These are phyloP conservation scores for Ovis canadensis DNA, from an alignment of 2,113 vertebrate species.

Conservation along the genomic window DNA sequence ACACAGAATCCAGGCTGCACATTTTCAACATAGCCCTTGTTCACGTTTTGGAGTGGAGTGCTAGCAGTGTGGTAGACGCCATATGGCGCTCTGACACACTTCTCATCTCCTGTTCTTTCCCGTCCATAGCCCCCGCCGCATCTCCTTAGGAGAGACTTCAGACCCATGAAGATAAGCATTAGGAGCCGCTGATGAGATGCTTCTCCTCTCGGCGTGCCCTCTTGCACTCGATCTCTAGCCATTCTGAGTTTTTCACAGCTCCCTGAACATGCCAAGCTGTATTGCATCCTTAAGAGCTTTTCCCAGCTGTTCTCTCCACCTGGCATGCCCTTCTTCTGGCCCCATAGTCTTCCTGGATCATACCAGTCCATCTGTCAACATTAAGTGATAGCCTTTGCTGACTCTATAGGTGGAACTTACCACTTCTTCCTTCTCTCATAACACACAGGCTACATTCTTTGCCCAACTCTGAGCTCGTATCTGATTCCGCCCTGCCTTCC, in stretches of 20 bases:
- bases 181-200: neutral
- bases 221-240: neutral
- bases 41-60: neutral
- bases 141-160: neutral
- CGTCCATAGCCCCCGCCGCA: neutral
- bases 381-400: neutral
- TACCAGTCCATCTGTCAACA: neutral
- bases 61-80: neutral
- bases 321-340: neutral
- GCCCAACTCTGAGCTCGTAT: neutral
- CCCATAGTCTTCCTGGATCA: neutral
- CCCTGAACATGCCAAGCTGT: neutral
- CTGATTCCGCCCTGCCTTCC: neutral
- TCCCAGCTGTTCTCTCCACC: neutral
- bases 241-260: neutral
- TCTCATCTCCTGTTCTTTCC: neutral
- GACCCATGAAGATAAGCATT: neutral
- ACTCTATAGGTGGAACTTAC: neutral
- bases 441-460: neutral
- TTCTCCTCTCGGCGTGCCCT: neutral
- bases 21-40: slow-evolving; percentile 31
- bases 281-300: neutral
- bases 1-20: slow-evolving; percentile 9
- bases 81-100: slow-evolving; percentile 19
- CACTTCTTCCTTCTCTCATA: neutral